phyloP scores from a whole-genome alignment of 2,888 invertebrate species.

The Heteromyza rotundicornis region DNA sequence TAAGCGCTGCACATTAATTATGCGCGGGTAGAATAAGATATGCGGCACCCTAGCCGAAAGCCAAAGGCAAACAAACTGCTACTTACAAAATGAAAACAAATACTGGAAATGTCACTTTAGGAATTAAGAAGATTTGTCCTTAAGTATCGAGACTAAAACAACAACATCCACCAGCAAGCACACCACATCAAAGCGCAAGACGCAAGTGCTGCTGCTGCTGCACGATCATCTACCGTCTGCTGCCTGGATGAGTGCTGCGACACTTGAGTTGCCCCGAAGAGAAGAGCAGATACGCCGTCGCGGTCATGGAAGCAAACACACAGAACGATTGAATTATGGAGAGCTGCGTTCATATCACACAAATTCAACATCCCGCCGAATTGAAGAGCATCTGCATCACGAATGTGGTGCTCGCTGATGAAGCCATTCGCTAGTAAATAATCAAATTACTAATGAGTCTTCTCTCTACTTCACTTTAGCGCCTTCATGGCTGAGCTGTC shows the following conservation, averaged over 20 bases:
- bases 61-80: background rate
- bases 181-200: background rate
- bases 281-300: no score
- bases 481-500: slow-evolving; percentile 14
- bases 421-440: no score
- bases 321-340: no score
- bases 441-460: no score
- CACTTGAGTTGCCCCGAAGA: no score
- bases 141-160: background rate
- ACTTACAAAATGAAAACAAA: slow-evolving; percentile 29
- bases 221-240: slow-evolving; percentile 6
- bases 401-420: no score
- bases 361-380: no score
- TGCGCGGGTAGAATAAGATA: slow-evolving; percentile 31
- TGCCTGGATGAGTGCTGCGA: slow-evolving; percentile 8
- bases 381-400: no score
- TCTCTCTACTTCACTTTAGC: slow-evolving; percentile 4
- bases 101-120: slow-evolving; percentile 32
- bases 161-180: background rate
- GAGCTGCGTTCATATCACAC: no score
- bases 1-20: slow-evolving; percentile 51
- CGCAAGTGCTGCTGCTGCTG: slow-evolving; percentile 7
- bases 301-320: no score
- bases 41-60: background rate
- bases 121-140: slow-evolving; percentile 21